A percentile compares a stretch with the other conserved stretches of the same genome.
Evolutionary conservation across 2,797 vertebrate species (phyloP).

Genomic region (Botia kubotai): DNA sequence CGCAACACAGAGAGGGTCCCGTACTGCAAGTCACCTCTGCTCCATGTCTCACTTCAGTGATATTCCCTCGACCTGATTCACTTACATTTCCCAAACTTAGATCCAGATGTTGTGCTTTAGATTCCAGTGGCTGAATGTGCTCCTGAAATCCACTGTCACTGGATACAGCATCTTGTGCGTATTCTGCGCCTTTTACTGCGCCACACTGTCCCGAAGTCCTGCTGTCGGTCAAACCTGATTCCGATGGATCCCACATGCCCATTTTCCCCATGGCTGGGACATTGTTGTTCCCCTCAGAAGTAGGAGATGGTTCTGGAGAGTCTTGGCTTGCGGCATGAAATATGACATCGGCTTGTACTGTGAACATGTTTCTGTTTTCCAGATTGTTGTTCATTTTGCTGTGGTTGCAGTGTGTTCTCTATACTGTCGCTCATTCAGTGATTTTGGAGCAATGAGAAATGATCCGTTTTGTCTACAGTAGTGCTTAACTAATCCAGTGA

Average conservation of each 20-base stretch:
- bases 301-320: slow-evolving; percentile 38
- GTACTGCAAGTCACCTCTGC: slow-evolving; percentile 76
- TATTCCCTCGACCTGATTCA: slow-evolving; percentile 60
- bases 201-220: slow-evolving; percentile 43
- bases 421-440: slow-evolving; percentile 22
- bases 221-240: slow-evolving; percentile 59
- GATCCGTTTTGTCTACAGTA: background rate
- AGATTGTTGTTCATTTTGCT: slow-evolving; percentile 68
- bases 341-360: slow-evolving; percentile 75
- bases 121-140: slow-evolving; percentile 5
- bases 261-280: slow-evolving; percentile 26
- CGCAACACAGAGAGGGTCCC: slow-evolving; percentile 74
- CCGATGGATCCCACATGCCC: slow-evolving; percentile 54
- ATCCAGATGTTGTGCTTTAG: slow-evolving; percentile 49
- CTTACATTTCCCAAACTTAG: slow-evolving; percentile 58
- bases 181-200: slow-evolving; percentile 63
- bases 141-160: slow-evolving; percentile 61
- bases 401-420: background rate
- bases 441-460: slow-evolving; percentile 8
- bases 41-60: slow-evolving; percentile 67
- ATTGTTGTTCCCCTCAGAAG: slow-evolving; percentile 43
- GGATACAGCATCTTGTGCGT: slow-evolving; percentile 72
- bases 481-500: background rate
- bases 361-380: slow-evolving; percentile 58
- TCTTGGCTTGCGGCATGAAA: slow-evolving; percentile 71